A percentile compares a stretch with the other conserved stretches of the same genome.
Conservation (phyloP, 1,140 invertebrate species). For the Bombus haemorrhoidalis region DNA sequence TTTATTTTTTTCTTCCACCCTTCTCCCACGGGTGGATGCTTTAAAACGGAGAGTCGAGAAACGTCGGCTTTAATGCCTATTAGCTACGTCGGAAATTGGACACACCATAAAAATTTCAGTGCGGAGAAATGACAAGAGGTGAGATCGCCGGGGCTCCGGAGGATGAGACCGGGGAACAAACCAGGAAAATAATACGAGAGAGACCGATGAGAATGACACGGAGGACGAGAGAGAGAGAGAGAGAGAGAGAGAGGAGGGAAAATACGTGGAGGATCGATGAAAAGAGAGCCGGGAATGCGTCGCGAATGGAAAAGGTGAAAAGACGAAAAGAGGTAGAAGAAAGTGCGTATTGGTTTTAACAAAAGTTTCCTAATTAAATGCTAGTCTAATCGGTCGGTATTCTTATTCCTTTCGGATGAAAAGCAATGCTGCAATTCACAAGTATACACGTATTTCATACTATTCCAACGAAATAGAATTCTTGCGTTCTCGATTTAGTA, state of each 20-base stretch:
- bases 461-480: neutral
- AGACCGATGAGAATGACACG: neutral
- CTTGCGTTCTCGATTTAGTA: no score
- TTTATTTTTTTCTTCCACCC: neutral
- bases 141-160: constrained; percentile 14
- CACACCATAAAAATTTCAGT: constrained; percentile 69
- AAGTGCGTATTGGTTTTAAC: neutral
- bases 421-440: neutral
- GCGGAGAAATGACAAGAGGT: constrained; percentile 60
- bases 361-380: neutral
- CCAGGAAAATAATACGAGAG: constrained; percentile 38
- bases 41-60: constrained; percentile 50
- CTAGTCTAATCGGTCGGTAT: no score
- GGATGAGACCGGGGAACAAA: constrained; percentile 33
- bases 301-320: neutral
- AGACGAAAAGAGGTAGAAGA: neutral
- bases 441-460: neutral
- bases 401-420: neutral
- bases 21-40: constrained; percentile 11
- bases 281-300: neutral
- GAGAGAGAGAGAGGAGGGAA: neutral
- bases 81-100: constrained; percentile 68
- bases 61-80: constrained; percentile 69
- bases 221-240: neutral
- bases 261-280: constrained; percentile 7